Evolutionary conservation across 2,888 invertebrate species (phyloP).

Genomic region (Tetranychus piercei): DNA sequence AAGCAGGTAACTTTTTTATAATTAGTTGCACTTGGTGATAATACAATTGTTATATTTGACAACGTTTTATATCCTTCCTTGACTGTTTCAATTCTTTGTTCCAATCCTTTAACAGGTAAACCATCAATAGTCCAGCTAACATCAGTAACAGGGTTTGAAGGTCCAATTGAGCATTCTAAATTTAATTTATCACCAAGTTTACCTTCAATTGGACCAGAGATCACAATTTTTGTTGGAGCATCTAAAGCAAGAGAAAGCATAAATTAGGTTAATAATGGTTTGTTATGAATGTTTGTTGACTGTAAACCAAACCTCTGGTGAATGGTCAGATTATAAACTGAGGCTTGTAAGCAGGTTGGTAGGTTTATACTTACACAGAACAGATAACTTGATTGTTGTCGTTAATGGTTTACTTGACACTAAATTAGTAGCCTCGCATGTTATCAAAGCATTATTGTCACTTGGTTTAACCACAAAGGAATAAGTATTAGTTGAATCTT

Average conservation of each 20-base stretch:
- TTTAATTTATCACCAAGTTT: constrained; percentile 13
- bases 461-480: constrained; percentile 70
- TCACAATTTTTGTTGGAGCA: constrained; percentile 14
- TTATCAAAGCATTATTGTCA: constrained; percentile 80
- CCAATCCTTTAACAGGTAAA: background rate
- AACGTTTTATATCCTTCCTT: constrained; percentile 1
- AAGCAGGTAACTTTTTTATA: constrained; percentile 12
- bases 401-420: constrained; percentile 51
- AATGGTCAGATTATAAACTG: too few relatives aligned
- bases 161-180: constrained; percentile 15
- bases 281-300: background rate
- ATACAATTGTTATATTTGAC: background rate
- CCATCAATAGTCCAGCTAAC: constrained; percentile 11
- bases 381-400: constrained; percentile 60
- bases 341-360: too few relatives aligned
- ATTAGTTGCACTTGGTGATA: background rate
- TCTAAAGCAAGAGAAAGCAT: background rate
- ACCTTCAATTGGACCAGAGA: constrained; percentile 15
- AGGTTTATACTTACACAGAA: background rate
- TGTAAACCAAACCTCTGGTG: background rate
- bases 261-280: background rate
- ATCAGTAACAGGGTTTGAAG: constrained; percentile 15
- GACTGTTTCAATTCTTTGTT: background rate
- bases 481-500: constrained; percentile 68
- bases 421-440: constrained; percentile 62